These are phyloP conservation scores for Cydia amplana DNA, from an alignment of 1,140 invertebrate species.

Conservation along the genomic window DNA sequence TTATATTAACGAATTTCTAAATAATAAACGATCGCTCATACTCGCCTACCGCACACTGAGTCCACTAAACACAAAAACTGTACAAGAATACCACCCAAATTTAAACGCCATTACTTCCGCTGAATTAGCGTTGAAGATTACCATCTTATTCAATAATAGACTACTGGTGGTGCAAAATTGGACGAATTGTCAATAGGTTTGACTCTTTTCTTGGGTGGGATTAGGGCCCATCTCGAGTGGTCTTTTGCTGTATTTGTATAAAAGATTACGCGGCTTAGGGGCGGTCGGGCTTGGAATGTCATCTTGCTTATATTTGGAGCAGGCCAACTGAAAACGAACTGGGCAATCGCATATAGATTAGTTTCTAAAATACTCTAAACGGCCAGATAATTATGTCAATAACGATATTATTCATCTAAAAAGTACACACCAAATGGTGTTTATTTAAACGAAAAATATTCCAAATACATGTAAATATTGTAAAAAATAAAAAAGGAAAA, in stretches of 20 bases:
- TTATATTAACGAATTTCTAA: conserved; percentile 34
- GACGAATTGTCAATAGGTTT: conserved; percentile 43
- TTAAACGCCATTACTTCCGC: conserved; percentile 27
- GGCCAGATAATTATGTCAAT: no score
- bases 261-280: conserved; percentile 60
- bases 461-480: no score
- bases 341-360: not conserved
- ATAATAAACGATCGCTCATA: conserved; percentile 11
- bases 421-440: no score
- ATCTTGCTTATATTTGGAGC: not conserved
- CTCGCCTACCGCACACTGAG: conserved; percentile 24
- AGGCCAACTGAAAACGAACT: not conserved
- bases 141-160: conserved; percentile 27
- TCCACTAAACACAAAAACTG: not conserved
- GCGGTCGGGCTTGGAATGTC: not conserved
- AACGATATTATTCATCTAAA: no score
- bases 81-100: conserved; percentile 28
- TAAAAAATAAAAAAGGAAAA: no score
- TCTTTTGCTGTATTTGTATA: conserved; percentile 56
- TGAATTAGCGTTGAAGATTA: not conserved
- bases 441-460: no score
- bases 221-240: conserved; percentile 44
- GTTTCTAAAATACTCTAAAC: no score
- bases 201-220: conserved; percentile 52
- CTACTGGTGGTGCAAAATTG: conserved; percentile 60